Evolutionary conservation across 2,113 vertebrate species (phyloP), one percentile per base, ranked within the genome.

Genomic region (Sphaerodactylus townsendi): DNA sequence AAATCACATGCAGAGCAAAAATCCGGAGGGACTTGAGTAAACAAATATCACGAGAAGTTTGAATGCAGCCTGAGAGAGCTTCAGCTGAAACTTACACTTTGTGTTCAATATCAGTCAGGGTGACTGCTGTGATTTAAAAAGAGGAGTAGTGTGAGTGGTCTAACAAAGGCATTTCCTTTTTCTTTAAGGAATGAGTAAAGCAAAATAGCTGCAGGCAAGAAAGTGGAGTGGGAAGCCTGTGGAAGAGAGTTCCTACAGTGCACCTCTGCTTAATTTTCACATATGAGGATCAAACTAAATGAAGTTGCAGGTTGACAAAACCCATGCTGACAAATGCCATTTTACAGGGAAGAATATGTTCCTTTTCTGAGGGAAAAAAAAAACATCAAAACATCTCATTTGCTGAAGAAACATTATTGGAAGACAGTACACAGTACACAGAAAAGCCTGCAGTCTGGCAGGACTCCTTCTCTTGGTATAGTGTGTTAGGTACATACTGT

Each of bases 241-340:
- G 15, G 41, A 75, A 19, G 44, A 69, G 4, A 78, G 1, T 1
- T 83, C 56, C 19, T 41, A n/a, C 0, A 0, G 44, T 79, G 72
- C 33, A 1, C 3, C 35, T 80, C 66, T 2, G 64, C 79, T 85
- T 35, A 82, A 74, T 73, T 48, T 0, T 41, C 13, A 77, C 1
- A 53, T 85, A 5, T n/a, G 53, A 81, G 39, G 78, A 70, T 33
- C 8, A n/a, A 0, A 0, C 2, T 56, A 14, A 33, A 5, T 86
- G 64, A 85, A 86, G 64, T 71, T 79, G 66, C 23, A 66, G 44
- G 19, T 53, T 44, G n/a, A 53, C 35, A 41, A 62, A 81, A 81
- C 5, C 30, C 28, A 78, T 78, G 10, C 2, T 66, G 3, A 7
- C 78, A 17, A 39, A n/a, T 0, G 0, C 0, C 76, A 2, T 79